A percentile compares a stretch with the other conserved stretches of the same genome.
phyloP scores from a whole-genome alignment of 1,140 invertebrate genomes.

The Papilio polytes region DNA sequence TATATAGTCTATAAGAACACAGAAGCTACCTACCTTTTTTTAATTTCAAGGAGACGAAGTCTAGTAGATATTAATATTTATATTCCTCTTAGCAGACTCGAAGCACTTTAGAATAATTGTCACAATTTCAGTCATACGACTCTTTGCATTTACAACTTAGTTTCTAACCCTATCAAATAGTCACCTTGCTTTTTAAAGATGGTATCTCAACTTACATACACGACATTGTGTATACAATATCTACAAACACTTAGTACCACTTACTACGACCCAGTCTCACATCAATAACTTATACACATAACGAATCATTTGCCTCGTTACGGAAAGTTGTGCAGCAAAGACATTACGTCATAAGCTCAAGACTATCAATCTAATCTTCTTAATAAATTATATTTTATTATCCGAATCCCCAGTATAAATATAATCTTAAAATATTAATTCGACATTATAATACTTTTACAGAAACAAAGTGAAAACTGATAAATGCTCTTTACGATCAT shows the following conservation, averaged over 20 bases:
- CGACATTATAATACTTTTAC: no score
- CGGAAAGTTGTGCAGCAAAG: background rate
- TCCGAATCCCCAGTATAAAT: background rate
- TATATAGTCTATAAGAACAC: no score
- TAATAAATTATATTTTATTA: background rate
- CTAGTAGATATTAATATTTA: no score
- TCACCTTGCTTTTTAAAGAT: slow-evolving; percentile 1
- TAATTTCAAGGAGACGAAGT: no score
- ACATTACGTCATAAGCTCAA: background rate
- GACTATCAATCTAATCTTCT: background rate
- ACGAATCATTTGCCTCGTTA: background rate
- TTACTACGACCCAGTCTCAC: background rate
- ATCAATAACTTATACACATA: background rate
- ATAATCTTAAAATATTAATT: background rate
- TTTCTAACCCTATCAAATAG: background rate
- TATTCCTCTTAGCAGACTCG: no score
- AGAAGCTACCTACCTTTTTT: no score
- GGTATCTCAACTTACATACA: background rate
- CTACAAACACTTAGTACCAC: background rate
- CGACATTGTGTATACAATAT: slow-evolving; percentile 3
- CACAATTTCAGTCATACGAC: background rate
- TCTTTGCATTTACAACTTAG: background rate
- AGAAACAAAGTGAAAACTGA: no score
- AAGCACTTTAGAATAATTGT: background rate
- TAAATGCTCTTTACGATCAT: no score